A percentile compares a stretch with the other conserved stretches of the same genome.
Conservation (phyloP, 2,888 invertebrate species). For the Pristionchus exspectatus region DNA sequence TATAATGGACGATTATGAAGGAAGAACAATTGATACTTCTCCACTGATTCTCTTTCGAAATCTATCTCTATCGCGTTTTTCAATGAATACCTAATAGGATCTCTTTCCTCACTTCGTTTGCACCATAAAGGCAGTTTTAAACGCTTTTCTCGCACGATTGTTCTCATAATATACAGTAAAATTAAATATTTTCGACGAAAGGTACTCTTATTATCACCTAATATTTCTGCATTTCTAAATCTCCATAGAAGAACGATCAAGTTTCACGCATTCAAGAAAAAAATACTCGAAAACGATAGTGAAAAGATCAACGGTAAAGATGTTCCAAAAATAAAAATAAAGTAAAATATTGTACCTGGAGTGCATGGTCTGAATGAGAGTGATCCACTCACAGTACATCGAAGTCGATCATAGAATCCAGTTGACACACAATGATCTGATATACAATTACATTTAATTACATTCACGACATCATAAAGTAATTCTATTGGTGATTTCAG, state of each 20-base stretch:
- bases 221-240: no score
- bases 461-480: not conserved
- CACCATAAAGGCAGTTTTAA: not conserved
- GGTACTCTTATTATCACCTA: no score
- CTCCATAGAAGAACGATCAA: no score
- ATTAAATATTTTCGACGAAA: no score
- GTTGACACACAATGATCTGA: slow-evolving; percentile 51
- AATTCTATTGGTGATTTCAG: no score
- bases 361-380: slow-evolving; percentile 52
- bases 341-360: not conserved
- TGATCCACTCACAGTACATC: slow-evolving; percentile 34
- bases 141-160: no score
- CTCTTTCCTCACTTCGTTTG: not conserved
- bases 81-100: not conserved
- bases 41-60: not conserved
- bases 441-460: not conserved
- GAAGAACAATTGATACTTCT: not conserved
- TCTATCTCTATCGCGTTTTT: not conserved
- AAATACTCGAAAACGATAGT: no score
- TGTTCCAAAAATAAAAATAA: not conserved
- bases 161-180: no score
- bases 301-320: not conserved
- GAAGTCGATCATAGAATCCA: slow-evolving; percentile 49
- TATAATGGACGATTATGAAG: not conserved
- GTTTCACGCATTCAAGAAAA: no score